These are phyloP conservation scores for Philereme transversata DNA, from an alignment of 2,888 invertebrate species.

Conservation along the genomic window DNA sequence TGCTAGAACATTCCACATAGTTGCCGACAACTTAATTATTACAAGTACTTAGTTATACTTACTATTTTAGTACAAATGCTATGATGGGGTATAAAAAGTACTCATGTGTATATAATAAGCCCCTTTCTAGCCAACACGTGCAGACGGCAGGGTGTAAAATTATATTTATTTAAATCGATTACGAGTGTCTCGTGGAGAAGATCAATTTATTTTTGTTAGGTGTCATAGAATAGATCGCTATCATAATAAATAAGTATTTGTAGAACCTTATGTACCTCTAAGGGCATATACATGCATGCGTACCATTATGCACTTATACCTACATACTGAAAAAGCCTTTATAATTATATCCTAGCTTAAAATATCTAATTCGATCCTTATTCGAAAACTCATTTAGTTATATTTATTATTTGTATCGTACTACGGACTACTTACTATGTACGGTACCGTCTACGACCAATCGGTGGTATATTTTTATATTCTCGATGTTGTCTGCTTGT, in stretches of 20 bases:
- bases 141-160: too few species aligned
- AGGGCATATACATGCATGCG: constrained; percentile 3
- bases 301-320: constrained; percentile 8
- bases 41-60: neutral
- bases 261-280: constrained; percentile 6
- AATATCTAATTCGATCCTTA: constrained; percentile 13
- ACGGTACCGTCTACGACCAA: constrained; percentile 34
- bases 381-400: constrained; percentile 9
- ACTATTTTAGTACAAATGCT: neutral
- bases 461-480: constrained; percentile 50
- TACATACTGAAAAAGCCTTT: constrained; percentile 12
- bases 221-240: too few species aligned
- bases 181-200: too few species aligned
- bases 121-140: neutral
- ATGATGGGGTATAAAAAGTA: neutral
- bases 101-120: neutral
- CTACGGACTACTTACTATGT: constrained; percentile 13
- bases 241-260: neutral
- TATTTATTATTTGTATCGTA: constrained; percentile 18
- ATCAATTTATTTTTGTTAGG: too few species aligned
- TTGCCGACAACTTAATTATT: neutral
- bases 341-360: constrained; percentile 16
- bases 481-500: constrained; percentile 58
- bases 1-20: constrained; percentile 12
- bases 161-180: too few species aligned